Percentiles rank a stretch among this genome's conserved stretches.
These are phyloP conservation scores for Cryptoprocta ferox DNA, from an alignment of 2,797 vertebrate genomes.

Conservation along the genomic window DNA sequence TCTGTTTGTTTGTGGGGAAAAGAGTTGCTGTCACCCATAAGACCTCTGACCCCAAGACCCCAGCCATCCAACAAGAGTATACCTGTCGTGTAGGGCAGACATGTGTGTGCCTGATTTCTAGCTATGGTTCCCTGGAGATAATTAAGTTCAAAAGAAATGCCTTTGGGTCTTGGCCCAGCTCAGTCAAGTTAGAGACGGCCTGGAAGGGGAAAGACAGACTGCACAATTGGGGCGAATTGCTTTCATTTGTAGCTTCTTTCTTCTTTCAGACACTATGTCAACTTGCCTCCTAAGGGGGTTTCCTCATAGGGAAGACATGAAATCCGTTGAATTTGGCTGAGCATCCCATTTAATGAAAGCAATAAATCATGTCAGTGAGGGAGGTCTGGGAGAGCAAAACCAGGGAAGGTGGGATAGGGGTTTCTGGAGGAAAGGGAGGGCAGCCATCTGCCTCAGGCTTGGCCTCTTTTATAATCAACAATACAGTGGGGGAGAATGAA, in stretches of 20 bases:
- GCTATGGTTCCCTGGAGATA: slow-evolving; percentile 53
- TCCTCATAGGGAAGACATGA: slow-evolving; percentile 43
- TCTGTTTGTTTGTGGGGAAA: not conserved
- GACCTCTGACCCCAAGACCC: not conserved
- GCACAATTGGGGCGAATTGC: not conserved
- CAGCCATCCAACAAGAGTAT: not conserved
- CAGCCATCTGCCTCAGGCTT: not conserved
- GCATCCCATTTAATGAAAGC: slow-evolving; percentile 10
- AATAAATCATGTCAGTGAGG: slow-evolving; percentile 35
- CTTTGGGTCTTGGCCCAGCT: slow-evolving; percentile 62
- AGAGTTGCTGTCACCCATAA: not conserved
- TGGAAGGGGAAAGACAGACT: slow-evolving; percentile 39
- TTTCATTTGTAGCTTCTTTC: slow-evolving; percentile 26
- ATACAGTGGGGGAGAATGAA: not conserved
- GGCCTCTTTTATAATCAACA: not conserved
- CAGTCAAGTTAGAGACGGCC: slow-evolving; percentile 51
- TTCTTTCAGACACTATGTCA: slow-evolving; percentile 45
- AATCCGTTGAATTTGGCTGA: slow-evolving; percentile 6
- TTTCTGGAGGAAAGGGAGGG: not conserved
- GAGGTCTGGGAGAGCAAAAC: not conserved
- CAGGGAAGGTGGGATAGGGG: not conserved
- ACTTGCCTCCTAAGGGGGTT: slow-evolving; percentile 65
- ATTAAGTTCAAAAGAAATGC: slow-evolving; percentile 68
- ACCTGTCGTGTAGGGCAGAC: not conserved
- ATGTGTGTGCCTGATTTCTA: slow-evolving; percentile 59